Base-by-base conservation (phyloP, 2,888 invertebrate genomes). In the Nasonia oneida region DNA sequence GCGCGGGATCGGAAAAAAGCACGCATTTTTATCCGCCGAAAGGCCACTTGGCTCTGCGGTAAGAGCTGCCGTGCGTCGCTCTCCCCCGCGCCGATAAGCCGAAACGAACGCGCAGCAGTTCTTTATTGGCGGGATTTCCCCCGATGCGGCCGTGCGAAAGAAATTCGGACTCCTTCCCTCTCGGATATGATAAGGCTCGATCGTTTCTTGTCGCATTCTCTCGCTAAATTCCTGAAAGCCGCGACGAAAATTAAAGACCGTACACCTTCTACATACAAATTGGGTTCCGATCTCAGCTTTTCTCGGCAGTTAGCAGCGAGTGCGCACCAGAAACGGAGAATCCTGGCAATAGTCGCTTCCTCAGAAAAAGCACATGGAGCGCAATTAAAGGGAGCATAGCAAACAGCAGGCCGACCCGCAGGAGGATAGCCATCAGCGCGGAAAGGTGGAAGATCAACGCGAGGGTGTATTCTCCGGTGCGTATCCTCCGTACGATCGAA, bases 401-500 rank as follows among this genome's bases (percentile, higher is more conserved):
- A 14, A 3, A 50, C 6, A 0, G 6, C 42, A 42, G 42, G 29
- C 29, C 29, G 29, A 29, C 1, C 1, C 29, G 29, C 42, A 42
- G 42, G 12, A 71, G 33, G 37, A 71, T 74, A 42, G 29, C 47
- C 42, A n/a, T 10, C 23, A 33, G 37, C 6, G 14, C 15, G 39
- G 4, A 37, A 71, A 71, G 42, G 71, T 42, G 15, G 67, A 29
- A 67, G 67, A 67, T 33, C 67, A 67, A n/a, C 67, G 67, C 67
- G 2, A 67, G 67, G 67, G 14, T 29, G 29, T 29, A 29, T 15
- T 67, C 67, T 33, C 12, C 33, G 23, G 15, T 18, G n/a, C 50
- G 18, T 79, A 70, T 79, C 79, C 79, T 74, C 23, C 6, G 6
- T 6, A 64, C 74, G 74, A 50, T 73, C 76, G 90, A 91, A 90